These are phyloP conservation scores for Sitodiplosis mosellana DNA, from an alignment of 1,140 invertebrate species.

Conservation along the genomic window DNA sequence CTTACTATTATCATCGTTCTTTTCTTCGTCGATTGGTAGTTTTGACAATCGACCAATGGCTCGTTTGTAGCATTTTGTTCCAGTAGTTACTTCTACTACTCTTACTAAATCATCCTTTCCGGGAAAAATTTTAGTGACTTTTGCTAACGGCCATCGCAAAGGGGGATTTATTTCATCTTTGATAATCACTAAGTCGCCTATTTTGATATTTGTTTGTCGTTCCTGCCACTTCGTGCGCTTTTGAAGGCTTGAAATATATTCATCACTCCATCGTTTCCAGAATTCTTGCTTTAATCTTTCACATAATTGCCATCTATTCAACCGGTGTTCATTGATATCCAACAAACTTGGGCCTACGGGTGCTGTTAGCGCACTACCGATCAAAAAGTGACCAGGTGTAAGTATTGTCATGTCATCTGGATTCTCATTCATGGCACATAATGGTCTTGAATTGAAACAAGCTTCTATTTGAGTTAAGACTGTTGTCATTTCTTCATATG, in stretches of 20 bases:
- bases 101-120: conserved; percentile 12
- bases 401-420: conserved; percentile 1
- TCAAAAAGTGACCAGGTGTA: conserved; percentile 10
- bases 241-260: conserved; percentile 15
- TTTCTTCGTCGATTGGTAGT: not conserved
- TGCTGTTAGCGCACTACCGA: conserved; percentile 4
- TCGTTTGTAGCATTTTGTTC: not conserved
- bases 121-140: conserved; percentile 7
- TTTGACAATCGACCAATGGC: not conserved
- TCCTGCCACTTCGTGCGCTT: conserved; percentile 11
- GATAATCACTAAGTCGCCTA: conserved; percentile 10
- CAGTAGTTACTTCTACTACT: conserved; percentile 8
- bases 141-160: conserved; percentile 9
- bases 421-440: not conserved
- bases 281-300: conserved; percentile 13
- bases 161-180: conserved; percentile 10
- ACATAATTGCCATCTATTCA: conserved; percentile 10
- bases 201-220: conserved; percentile 2
- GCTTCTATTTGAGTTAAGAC: conserved; percentile 13
- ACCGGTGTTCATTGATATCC: not conserved
- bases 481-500: conserved; percentile 13
- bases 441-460: conserved; percentile 13
- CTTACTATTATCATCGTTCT: not conserved
- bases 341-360: conserved; percentile 1
- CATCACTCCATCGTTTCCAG: conserved; percentile 13